A percentile compares a stretch with the other conserved stretches of the same genome.
Conservation (phyloP, 2,113 vertebrate genomes). For the Rhinichthys klamathensis region DNA sequence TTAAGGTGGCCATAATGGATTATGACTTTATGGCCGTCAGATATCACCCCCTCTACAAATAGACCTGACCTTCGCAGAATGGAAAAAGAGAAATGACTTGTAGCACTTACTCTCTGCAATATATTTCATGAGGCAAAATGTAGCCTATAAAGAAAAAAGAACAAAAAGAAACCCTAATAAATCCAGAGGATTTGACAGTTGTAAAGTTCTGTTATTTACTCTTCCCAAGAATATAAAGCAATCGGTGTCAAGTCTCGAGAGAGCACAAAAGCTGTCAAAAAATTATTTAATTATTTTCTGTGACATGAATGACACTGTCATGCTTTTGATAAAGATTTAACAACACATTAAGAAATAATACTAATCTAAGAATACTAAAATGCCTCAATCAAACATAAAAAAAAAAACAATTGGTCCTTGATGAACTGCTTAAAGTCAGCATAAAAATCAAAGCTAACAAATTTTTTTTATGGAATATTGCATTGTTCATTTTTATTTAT, state of each 20-base stretch:
- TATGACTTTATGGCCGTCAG: constrained; percentile 8
- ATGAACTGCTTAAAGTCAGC: too few species aligned
- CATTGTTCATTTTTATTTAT: too few species aligned
- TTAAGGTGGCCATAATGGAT: not conserved
- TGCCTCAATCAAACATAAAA: not conserved
- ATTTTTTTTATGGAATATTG: too few species aligned
- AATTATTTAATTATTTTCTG: not conserved
- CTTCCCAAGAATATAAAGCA: not conserved
- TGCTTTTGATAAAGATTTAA: not conserved
- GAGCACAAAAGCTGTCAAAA: constrained; percentile 14
- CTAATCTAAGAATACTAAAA: not conserved
- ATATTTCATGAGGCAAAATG: not conserved
- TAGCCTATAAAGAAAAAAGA: not conserved
- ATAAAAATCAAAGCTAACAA: too few species aligned
- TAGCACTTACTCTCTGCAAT: not conserved
- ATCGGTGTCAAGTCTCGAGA: too few species aligned
- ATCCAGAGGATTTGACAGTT: not conserved
- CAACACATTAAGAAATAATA: not conserved
- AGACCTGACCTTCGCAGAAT: not conserved
- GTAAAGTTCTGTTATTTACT: not conserved
- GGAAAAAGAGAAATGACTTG: not conserved
- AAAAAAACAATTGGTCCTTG: too few species aligned
- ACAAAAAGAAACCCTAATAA: not conserved
- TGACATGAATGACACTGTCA: not conserved
- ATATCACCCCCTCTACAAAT: not conserved